Percentiles rank a stretch among this genome's conserved stretches.
These are phyloP conservation scores for human DNA, from an alignment of 2,113 vertebrate genomes.

Conservation along the genomic window DNA sequence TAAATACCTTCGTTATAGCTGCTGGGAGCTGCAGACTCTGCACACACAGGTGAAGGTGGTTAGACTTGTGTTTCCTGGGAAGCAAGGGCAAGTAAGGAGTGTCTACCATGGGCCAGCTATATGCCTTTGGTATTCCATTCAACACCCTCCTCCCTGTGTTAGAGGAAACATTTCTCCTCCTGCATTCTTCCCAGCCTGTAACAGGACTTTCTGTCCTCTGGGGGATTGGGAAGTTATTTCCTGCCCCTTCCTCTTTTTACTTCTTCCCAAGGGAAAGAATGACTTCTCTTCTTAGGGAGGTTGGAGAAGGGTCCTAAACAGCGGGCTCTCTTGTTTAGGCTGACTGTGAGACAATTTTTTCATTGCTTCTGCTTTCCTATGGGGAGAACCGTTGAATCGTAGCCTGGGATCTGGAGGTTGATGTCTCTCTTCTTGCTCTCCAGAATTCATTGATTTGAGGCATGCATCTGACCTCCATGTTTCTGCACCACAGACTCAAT, in stretches of 20 bases:
- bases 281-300: not conserved
- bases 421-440: not conserved
- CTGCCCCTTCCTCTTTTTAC: not conserved
- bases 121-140: not conserved
- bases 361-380: not conserved
- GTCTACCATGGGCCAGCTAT: not conserved
- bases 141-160: not conserved
- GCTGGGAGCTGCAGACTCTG: not conserved
- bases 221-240: not conserved
- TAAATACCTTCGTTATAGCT: not conserved
- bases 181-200: not conserved
- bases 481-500: not conserved
- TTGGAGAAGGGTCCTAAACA: not conserved
- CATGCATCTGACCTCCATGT: not conserved
- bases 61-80: not conserved
- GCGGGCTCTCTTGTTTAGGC: not conserved
- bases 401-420: not conserved
- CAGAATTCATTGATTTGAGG: not conserved
- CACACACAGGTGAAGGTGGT: not conserved
- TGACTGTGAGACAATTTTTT: not conserved
- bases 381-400: not conserved
- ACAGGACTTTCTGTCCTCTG: not conserved
- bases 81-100: too few relatives aligned
- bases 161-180: not conserved
- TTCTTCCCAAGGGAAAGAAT: not conserved